A percentile compares a stretch with the other conserved stretches of the same genome.
Conservation (phyloP, 2,797 vertebrate genomes). For the Phalanger gymnotis region DNA sequence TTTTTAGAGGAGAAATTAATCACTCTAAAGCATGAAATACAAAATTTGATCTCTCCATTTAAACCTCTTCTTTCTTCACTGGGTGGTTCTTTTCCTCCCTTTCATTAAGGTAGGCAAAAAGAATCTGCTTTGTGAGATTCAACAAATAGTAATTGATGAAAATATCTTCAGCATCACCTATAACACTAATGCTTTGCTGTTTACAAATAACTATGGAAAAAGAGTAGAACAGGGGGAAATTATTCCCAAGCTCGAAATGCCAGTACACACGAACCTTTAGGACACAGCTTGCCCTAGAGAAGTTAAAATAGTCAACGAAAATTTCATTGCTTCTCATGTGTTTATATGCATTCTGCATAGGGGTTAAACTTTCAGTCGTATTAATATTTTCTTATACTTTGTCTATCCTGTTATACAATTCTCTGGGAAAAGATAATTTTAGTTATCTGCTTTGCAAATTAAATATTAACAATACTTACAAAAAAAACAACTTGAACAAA, state of each 20-base stretch:
- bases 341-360: conserved; percentile 24
- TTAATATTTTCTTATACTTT: conserved; percentile 43
- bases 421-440: conserved; percentile 61
- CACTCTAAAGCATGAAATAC: not conserved
- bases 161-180: not conserved
- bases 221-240: conserved; percentile 39
- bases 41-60: conserved; percentile 3
- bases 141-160: conserved; percentile 20
- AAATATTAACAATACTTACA: not conserved
- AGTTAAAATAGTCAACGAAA: conserved; percentile 46
- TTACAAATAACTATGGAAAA: not conserved
- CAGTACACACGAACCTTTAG: conserved; percentile 45
- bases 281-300: not conserved
- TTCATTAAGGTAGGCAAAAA: not conserved
- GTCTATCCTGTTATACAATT: conserved; percentile 33
- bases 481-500: conserved; percentile 47
- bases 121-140: accelerated
- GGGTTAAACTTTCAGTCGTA: conserved; percentile 17
- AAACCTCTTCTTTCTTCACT: not conserved
- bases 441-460: conserved; percentile 33
- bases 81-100: not conserved
- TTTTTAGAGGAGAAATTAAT: not conserved
- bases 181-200: not conserved
- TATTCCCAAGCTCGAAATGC: conserved; percentile 11
- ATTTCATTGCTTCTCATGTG: conserved; percentile 32